Percentiles rank a stretch among this genome's conserved stretches.
Evolutionary conservation across 2,888 invertebrate genomes (phyloP).

Genomic region (Lapara coniferarum): DNA sequence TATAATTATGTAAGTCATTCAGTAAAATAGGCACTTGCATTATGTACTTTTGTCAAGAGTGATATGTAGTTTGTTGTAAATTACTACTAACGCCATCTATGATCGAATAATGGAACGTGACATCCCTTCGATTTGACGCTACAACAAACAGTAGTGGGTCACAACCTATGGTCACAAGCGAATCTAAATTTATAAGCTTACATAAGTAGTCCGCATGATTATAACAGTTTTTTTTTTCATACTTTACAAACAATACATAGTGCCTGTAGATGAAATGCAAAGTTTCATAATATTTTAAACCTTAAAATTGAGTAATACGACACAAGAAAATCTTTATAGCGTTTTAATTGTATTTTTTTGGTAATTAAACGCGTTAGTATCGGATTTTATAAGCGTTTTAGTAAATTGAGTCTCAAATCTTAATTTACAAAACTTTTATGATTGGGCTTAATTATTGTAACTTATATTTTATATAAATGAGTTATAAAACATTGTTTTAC

Average conservation of each 20-base stretch:
- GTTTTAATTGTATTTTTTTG: slow-evolving; percentile 7
- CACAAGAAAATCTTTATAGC: slow-evolving; percentile 4
- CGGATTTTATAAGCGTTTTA: slow-evolving; percentile 15
- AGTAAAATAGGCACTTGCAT: too few relatives aligned
- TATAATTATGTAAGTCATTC: too few relatives aligned
- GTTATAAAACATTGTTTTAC: background rate
- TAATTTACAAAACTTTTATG: slow-evolving; percentile 2
- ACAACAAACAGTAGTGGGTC: background rate
- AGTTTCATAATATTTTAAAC: background rate
- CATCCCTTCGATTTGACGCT: too few relatives aligned
- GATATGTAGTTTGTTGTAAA: too few relatives aligned
- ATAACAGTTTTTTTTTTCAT: background rate
- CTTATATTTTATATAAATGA: slow-evolving; percentile 1
- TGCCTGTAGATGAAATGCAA: background rate
- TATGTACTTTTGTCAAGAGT: too few relatives aligned
- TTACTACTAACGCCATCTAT: slow-evolving; percentile 15
- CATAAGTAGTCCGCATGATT: background rate
- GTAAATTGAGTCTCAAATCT: background rate
- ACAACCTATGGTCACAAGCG: too few relatives aligned
- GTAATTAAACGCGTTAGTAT: background rate
- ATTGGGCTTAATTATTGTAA: slow-evolving; percentile 8
- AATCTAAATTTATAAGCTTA: background rate
- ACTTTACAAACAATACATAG: background rate
- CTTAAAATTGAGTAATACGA: background rate
- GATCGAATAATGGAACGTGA: too few relatives aligned